phyloP scores from a whole-genome alignment of 2,888 invertebrate species.

The Caenorhabditis zanzibari region DNA sequence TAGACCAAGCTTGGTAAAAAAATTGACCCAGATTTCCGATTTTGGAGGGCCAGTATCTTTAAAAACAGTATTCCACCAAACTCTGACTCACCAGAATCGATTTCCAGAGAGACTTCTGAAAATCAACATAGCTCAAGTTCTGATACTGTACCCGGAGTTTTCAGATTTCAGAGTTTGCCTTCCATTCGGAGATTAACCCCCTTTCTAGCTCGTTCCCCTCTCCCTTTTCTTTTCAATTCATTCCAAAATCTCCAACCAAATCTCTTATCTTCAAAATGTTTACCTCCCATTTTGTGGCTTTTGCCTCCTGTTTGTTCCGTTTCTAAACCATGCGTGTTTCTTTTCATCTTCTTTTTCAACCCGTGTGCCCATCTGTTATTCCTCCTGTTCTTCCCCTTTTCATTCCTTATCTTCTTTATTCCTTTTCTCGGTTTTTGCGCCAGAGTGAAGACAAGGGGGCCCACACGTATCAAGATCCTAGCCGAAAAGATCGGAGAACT shows the following conservation, averaged over 20 bases:
- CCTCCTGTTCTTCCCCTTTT: neutral
- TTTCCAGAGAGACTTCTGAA: too few relatives aligned
- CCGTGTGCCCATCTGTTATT: constrained; percentile 39
- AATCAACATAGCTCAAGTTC: too few relatives aligned
- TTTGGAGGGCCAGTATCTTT: too few relatives aligned
- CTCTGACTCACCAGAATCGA: too few relatives aligned
- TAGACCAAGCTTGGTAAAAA: too few relatives aligned
- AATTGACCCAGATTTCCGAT: too few relatives aligned
- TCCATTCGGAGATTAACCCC: too few relatives aligned
- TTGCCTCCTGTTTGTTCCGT: constrained; percentile 36
- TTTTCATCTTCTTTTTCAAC: constrained; percentile 1
- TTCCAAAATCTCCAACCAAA: constrained; percentile 7
- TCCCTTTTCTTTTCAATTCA: neutral
- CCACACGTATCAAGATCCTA: constrained; percentile 51
- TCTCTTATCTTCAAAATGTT: constrained; percentile 28
- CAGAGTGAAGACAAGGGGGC: neutral
- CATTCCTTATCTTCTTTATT: constrained; percentile 31
- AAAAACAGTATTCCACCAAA: too few relatives aligned
- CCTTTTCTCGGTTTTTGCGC: constrained; percentile 52
- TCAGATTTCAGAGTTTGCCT: too few relatives aligned
- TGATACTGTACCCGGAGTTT: too few relatives aligned
- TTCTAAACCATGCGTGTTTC: constrained; percentile 35
- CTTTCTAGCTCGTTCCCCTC: too few relatives aligned
- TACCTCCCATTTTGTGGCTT: constrained; percentile 35
- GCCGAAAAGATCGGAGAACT: constrained; percentile 24